Evolutionary conservation across 2,888 invertebrate species (phyloP).

Genomic region (Galeruca laticollis): DNA sequence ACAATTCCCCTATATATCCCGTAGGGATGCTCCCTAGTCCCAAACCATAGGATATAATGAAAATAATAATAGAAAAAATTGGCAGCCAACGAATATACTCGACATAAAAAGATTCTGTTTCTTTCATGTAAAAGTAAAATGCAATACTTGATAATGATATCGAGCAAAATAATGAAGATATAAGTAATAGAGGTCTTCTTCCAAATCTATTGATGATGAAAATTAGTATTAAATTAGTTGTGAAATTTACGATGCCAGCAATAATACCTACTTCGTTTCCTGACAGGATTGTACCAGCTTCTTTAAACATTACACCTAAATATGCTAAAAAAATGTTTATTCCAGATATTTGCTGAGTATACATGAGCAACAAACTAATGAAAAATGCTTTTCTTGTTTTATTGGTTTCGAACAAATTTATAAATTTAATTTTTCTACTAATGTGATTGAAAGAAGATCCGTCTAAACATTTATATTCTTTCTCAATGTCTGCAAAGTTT

Average conservation of each 20-base stretch:
- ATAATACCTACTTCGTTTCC: conserved; percentile 1
- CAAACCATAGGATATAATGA: neutral
- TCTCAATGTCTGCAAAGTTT: neutral
- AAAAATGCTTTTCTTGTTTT: neutral
- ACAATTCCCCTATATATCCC: conserved; percentile 2
- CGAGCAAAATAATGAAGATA: neutral
- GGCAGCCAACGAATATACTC: neutral
- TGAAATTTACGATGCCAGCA: neutral
- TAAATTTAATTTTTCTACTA: neutral
- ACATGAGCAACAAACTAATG: neutral
- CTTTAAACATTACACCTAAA: neutral
- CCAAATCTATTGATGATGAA: neutral
- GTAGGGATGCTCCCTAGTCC: neutral
- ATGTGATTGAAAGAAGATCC: neutral
- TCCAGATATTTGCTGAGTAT: neutral
- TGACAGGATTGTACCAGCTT: neutral
- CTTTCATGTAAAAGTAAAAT: conserved; percentile 2
- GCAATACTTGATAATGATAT: neutral
- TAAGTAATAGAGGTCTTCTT: conserved; percentile 1
- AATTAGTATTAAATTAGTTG: neutral
- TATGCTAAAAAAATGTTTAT: neutral
- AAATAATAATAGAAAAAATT: neutral
- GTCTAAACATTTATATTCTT: neutral
- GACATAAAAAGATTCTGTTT: neutral
- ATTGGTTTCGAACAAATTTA: neutral